A percentile compares a stretch with the other conserved stretches of the same genome.
phyloP scores from a whole-genome alignment of 2,797 vertebrate species.

The Mionectes olivaceus region DNA sequence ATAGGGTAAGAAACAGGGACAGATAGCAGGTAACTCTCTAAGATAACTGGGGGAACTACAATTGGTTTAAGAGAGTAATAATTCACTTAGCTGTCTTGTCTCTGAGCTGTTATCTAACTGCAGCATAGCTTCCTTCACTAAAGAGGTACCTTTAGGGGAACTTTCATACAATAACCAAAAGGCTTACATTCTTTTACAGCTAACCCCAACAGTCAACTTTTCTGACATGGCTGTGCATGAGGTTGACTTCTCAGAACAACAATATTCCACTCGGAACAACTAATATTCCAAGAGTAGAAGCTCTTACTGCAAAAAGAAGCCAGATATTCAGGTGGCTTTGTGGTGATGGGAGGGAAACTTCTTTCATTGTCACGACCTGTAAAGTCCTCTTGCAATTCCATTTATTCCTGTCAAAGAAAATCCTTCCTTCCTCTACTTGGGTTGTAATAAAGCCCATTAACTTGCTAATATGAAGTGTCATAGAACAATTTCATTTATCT shows the following conservation, averaged over 20 bases:
- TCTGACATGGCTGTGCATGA: background rate
- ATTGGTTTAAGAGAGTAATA: too few relatives aligned
- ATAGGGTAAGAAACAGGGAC: too few relatives aligned
- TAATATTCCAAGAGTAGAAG: background rate
- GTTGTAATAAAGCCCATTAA: background rate
- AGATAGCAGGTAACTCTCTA: too few relatives aligned
- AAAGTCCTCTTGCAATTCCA: background rate
- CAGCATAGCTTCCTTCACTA: too few relatives aligned
- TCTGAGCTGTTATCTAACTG: too few relatives aligned
- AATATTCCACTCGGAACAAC: background rate
- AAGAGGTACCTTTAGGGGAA: too few relatives aligned
- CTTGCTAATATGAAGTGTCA: background rate
- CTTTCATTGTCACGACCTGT: background rate
- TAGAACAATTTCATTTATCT: background rate
- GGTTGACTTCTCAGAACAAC: background rate
- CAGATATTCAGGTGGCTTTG: background rate
- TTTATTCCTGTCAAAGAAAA: background rate
- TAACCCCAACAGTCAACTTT: background rate
- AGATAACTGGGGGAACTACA: too few relatives aligned
- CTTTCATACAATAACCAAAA: too few relatives aligned
- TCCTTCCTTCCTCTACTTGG: background rate
- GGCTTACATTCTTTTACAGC: too few relatives aligned
- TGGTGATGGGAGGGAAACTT: background rate
- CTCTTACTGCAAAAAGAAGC: background rate
- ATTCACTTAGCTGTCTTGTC: too few relatives aligned